A percentile compares a stretch with the other conserved stretches of the same genome.
phyloP scores from a whole-genome alignment of 2,888 invertebrate genomes.

The Coenonympha arcania region DNA sequence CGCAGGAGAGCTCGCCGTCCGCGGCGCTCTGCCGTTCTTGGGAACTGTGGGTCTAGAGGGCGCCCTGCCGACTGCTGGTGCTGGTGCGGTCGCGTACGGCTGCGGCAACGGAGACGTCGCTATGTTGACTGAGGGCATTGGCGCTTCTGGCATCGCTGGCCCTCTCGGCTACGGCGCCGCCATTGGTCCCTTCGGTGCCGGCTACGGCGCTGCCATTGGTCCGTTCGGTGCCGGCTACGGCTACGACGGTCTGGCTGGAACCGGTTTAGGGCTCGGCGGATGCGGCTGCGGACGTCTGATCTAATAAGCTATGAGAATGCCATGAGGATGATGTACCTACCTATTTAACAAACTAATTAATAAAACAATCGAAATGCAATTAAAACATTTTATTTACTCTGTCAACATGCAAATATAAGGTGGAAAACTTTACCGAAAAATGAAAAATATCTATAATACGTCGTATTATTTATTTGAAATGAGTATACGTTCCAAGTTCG shows the following conservation, averaged over 20 bases:
- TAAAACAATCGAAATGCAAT: no score
- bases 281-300: slow-evolving; percentile 13
- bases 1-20: slow-evolving; percentile 33
- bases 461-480: no score
- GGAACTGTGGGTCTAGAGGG: slow-evolving; percentile 39
- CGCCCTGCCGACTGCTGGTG: slow-evolving; percentile 30
- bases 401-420: no score
- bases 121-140: slow-evolving; percentile 26
- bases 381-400: no score
- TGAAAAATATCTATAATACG: no score
- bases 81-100: slow-evolving; percentile 34
- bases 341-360: no score
- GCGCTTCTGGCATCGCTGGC: slow-evolving; percentile 8
- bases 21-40: slow-evolving; percentile 39
- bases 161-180: slow-evolving; percentile 3
- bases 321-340: no score
- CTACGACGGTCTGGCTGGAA: slow-evolving; percentile 14
- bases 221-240: no score
- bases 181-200: no score
- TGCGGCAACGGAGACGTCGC: slow-evolving; percentile 33
- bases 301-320: slow-evolving; percentile 12
- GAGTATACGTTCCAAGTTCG: no score
- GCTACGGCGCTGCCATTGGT: no score
- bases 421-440: no score
- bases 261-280: slow-evolving; percentile 9